phyloP scores from a whole-genome alignment of 2,888 invertebrate species.

The Tachina fera region DNA sequence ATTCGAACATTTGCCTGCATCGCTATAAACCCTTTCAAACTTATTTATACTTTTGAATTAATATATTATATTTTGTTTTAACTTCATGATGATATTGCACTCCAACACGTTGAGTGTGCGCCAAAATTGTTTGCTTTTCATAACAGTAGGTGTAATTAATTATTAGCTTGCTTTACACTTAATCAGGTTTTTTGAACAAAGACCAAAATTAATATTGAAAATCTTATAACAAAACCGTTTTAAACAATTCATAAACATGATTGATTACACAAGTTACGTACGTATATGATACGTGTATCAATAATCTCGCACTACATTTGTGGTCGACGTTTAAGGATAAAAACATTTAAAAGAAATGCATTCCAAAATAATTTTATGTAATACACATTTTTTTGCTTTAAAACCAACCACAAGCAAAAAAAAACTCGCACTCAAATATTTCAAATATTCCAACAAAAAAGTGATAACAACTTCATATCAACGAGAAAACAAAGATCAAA shows the following conservation, averaged over 20 bases:
- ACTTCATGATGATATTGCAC: neutral
- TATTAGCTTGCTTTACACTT: conserved; percentile 40
- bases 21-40: neutral
- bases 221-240: conserved; percentile 31
- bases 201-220: conserved; percentile 22
- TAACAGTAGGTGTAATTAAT: conserved; percentile 43
- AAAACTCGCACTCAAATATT: conserved; percentile 5
- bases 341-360: conserved; percentile 48
- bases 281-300: conserved; percentile 35
- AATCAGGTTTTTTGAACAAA: conserved; percentile 46
- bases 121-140: conserved; percentile 4
- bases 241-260: conserved; percentile 62
- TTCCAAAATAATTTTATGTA: conserved; percentile 56
- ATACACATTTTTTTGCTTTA: neutral
- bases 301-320: neutral
- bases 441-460: neutral
- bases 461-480: conserved; percentile 9
- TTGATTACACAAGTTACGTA: conserved; percentile 64
- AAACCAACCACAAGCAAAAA: neutral
- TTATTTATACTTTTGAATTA: neutral
- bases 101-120: conserved; percentile 30
- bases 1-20: neutral
- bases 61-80: conserved; percentile 20
- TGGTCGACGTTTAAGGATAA: conserved; percentile 33
- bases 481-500: neutral